Conservation (phyloP, 2,888 invertebrate species). For the Megastigmus dorsalis region DNA sequence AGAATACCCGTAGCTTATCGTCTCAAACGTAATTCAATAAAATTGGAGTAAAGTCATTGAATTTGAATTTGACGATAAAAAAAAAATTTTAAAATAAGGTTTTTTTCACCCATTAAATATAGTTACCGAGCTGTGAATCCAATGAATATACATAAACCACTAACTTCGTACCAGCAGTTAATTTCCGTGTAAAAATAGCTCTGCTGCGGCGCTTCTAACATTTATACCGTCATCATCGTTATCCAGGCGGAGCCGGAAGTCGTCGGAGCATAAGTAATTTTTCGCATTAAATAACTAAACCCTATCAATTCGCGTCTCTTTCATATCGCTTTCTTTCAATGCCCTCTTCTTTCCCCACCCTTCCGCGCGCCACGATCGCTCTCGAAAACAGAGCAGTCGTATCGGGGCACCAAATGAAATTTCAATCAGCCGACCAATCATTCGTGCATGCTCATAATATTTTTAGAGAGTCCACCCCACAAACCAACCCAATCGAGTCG, state of each 20-base stretch:
- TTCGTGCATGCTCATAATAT: neutral
- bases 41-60: too few relatives aligned
- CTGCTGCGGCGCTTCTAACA: neutral
- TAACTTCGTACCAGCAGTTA: neutral
- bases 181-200: neutral
- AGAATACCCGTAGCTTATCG: too few relatives aligned
- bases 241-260: too few relatives aligned
- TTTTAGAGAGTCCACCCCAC: neutral
- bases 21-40: too few relatives aligned
- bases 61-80: too few relatives aligned
- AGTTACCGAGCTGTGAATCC: too few relatives aligned
- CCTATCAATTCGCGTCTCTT: conserved; percentile 16
- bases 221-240: neutral
- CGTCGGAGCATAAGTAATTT: neutral
- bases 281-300: conserved; percentile 23
- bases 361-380: too few relatives aligned
- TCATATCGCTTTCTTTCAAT: too few relatives aligned
- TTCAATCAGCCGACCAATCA: conserved; percentile 11
- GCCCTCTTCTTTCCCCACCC: too few relatives aligned
- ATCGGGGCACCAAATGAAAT: conserved; percentile 21
- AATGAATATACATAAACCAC: too few relatives aligned
- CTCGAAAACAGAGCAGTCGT: neutral
- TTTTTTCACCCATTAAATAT: too few relatives aligned
- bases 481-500: neutral
- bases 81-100: too few relatives aligned